These are phyloP conservation scores for Trogon melanurus DNA, from an alignment of 2,113 vertebrate species.

Conservation along the genomic window DNA sequence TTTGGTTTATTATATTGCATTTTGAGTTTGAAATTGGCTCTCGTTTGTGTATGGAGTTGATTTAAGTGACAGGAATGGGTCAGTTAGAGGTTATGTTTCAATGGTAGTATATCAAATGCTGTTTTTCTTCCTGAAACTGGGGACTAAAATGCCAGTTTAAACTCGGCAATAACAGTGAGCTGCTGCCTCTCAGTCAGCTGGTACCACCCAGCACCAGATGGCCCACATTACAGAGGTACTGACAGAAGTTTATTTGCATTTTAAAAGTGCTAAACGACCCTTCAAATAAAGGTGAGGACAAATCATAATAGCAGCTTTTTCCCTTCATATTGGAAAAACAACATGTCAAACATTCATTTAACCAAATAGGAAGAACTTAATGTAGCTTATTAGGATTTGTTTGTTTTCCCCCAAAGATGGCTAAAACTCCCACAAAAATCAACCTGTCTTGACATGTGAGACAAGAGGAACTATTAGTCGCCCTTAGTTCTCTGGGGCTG, in stretches of 20 bases:
- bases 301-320: background rate
- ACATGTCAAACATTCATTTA: background rate
- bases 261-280: background rate
- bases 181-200: background rate
- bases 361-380: background rate
- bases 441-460: background rate
- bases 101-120: background rate
- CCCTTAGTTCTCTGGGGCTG: background rate
- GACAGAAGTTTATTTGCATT: background rate
- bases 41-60: background rate
- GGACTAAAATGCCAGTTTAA: background rate
- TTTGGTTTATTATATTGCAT: background rate
- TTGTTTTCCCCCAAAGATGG: background rate
- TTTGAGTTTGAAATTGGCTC: slow-evolving; percentile 12
- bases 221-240: background rate
- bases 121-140: background rate
- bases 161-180: background rate
- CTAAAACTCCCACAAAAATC: background rate
- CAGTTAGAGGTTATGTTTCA: slow-evolving; percentile 8
- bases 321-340: background rate
- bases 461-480: background rate
- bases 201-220: background rate
- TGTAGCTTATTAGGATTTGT: background rate
- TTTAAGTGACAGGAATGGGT: slow-evolving; percentile 22
- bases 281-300: background rate